phyloP scores from a whole-genome alignment of 2,888 invertebrate species.

The Scelioninae gen. 1 region DNA sequence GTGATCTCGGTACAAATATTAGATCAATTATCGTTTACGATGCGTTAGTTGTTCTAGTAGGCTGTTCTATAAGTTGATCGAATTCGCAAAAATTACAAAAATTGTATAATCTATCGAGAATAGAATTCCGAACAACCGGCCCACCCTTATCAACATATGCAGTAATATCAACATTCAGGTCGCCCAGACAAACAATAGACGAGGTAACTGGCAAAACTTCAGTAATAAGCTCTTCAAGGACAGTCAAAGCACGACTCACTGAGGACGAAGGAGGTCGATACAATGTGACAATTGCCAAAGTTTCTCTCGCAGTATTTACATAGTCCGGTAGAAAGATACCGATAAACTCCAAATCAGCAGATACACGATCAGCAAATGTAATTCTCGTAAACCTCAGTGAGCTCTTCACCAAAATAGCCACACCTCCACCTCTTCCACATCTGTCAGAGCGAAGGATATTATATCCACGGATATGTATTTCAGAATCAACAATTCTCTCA shows the following conservation, averaged over 20 bases:
- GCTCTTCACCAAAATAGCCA: not conserved
- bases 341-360: no score
- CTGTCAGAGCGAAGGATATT: not conserved
- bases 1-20: not conserved
- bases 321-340: no score
- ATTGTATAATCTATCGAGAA: not conserved
- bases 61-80: not conserved
- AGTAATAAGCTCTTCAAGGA: not conserved
- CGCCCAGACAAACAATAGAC: not conserved
- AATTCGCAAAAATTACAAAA: not conserved
- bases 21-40: not conserved
- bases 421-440: not conserved
- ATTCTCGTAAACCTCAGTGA: not conserved
- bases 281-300: no score
- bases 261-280: no score
- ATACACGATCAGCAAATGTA: no score
- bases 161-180: not conserved
- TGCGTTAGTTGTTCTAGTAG: not conserved
- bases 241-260: no score
- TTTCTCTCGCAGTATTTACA: no score
- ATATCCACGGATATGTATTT: not conserved
- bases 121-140: not conserved
- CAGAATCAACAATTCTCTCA: not conserved
- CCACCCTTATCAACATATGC: not conserved
- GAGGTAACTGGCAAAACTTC: not conserved